Evolutionary conservation across 30 jellyfish, hydroid and myxozoan species (phyloP).

Genomic region (Aurelia sp.): DNA sequence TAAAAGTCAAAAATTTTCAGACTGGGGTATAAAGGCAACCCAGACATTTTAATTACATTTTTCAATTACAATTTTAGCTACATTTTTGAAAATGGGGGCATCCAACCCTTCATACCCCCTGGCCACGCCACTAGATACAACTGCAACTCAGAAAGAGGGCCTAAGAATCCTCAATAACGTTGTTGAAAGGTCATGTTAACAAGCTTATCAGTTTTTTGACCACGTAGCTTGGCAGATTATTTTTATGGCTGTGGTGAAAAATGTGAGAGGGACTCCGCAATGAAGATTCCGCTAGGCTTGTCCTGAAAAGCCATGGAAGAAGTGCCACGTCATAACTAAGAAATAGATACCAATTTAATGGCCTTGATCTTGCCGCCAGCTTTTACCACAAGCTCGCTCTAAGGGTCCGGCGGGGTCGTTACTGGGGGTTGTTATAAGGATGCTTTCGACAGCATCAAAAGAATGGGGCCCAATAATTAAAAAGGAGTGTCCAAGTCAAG

Average conservation of each 20-base stretch:
- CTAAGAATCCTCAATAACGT: neutral
- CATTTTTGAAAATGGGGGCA: no score
- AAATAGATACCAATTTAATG: neutral
- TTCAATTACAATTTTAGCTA: no score
- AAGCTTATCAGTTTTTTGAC: slow-evolving; percentile 19
- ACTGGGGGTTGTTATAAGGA: no score
- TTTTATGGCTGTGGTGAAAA: slow-evolving; percentile 10
- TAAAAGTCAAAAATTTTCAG: no score
- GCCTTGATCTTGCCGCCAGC: slow-evolving; percentile 11
- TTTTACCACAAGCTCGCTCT: neutral
- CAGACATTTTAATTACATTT: no score
- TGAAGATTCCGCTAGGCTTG: neutral
- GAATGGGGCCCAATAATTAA: no score
- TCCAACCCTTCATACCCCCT: no score
- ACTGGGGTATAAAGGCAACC: no score
- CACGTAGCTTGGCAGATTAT: slow-evolving; percentile 24
- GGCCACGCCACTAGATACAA: no score
- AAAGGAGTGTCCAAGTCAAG: no score
- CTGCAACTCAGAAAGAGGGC: neutral
- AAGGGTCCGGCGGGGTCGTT: neutral
- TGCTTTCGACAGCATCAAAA: no score
- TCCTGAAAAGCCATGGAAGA: neutral
- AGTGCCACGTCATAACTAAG: neutral
- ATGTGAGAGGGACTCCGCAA: slow-evolving; percentile 1
- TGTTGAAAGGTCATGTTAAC: slow-evolving; percentile 27